These are phyloP conservation scores for Lycocorax pyrrhopterus DNA, from an alignment of 2,113 vertebrate species.

Conservation along the genomic window DNA sequence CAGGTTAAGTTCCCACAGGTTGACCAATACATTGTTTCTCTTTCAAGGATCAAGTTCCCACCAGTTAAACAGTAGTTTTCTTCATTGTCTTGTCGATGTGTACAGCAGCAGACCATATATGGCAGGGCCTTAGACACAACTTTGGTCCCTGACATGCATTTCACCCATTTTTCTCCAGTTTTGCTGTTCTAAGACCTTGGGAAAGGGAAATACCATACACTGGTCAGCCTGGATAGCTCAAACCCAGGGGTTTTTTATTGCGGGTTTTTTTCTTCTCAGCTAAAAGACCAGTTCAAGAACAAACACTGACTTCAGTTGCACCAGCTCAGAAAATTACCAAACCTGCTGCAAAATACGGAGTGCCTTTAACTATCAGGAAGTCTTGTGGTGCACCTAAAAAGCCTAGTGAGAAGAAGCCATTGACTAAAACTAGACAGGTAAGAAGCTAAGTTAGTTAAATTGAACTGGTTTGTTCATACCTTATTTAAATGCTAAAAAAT, in stretches of 20 bases:
- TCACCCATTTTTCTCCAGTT: not conserved
- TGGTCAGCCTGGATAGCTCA: not conserved
- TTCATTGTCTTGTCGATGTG: not conserved
- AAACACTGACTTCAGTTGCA: constrained; percentile 59
- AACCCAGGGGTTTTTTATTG: fast-evolving
- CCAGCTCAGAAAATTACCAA: constrained; percentile 92
- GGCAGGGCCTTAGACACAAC: fast-evolving
- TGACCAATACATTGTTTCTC: not conserved
- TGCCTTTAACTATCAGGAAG: constrained; percentile 88
- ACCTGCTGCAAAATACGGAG: constrained; percentile 95
- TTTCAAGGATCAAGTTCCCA: not conserved
- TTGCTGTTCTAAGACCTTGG: not conserved
- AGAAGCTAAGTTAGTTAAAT: not conserved
- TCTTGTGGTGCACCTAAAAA: constrained; percentile 77
- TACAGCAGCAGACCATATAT: not conserved
- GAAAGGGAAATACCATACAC: not conserved
- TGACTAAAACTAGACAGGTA: constrained; percentile 82
- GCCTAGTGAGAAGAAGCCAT: constrained; percentile 77
- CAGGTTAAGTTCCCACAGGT: fast-evolving
- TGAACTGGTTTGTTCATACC: not conserved
- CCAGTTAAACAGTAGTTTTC: not conserved
- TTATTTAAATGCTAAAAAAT: not conserved
- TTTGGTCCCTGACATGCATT: not conserved
- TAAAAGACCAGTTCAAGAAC: constrained; percentile 82
- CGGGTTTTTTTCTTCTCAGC: constrained; percentile 56